phyloP scores from a whole-genome alignment of 37 sponge, comb jelly and placozoan species.

The Halichondria panicea region DNA sequence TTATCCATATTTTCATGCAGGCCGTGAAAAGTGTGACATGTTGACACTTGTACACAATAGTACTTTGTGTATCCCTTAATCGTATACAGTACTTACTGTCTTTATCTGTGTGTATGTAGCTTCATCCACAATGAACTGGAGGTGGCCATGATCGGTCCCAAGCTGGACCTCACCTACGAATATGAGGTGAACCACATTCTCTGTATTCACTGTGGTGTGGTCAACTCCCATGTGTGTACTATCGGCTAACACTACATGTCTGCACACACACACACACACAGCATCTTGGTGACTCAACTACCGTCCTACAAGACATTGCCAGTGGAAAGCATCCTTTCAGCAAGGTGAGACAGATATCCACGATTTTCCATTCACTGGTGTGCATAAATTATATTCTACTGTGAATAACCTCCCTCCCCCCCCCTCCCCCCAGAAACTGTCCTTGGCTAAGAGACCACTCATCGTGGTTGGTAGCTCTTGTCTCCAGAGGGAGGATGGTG shows the following conservation, averaged over 20 bases:
- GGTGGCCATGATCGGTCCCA: slow-evolving; percentile 74
- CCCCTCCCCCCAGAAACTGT: slow-evolving; percentile 8
- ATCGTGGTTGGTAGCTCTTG: slow-evolving; percentile 71
- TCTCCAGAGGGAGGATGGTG: slow-evolving; percentile 64
- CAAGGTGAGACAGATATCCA: slow-evolving; percentile 37
- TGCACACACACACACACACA: background rate
- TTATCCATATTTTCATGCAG: background rate
- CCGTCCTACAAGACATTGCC: slow-evolving; percentile 65
- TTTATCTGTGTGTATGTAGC: slow-evolving; percentile 25
- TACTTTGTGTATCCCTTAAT: background rate
- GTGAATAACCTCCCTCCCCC: background rate
- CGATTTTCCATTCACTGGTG: background rate
- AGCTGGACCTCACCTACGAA: slow-evolving; percentile 85
- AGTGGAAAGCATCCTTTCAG: slow-evolving; percentile 82
- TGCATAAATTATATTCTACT: background rate
- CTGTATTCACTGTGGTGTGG: background rate
- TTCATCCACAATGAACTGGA: slow-evolving; percentile 85
- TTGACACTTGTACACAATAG: background rate
- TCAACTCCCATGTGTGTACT: background rate
- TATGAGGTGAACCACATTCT: slow-evolving; percentile 43
- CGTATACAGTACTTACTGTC: background rate
- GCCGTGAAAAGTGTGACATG: background rate
- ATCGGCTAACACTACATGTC: background rate
- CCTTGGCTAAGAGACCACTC: slow-evolving; percentile 74
- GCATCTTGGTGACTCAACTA: slow-evolving; percentile 80